Percentiles rank a stretch among this genome's conserved stretches.
Evolutionary conservation across 1,140 invertebrate species (phyloP).

Genomic region (Pteromalus puparum): DNA sequence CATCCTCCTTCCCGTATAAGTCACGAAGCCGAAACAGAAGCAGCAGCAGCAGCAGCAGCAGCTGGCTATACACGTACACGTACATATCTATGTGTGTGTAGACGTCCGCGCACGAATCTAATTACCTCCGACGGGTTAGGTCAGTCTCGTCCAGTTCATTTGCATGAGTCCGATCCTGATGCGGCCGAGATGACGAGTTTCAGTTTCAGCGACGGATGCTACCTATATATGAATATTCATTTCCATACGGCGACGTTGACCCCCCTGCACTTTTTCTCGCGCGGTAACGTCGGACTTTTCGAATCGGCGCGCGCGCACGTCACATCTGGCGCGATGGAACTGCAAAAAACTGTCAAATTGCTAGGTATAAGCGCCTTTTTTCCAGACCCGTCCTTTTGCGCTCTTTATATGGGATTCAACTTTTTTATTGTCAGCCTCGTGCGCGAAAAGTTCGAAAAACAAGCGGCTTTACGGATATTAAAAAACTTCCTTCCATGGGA

Average conservation of each 20-base stretch:
- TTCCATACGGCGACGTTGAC: background rate
- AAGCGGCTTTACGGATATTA: background rate
- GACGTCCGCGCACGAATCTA: constrained; percentile 51
- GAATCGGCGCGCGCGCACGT: constrained; percentile 10
- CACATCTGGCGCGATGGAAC: constrained; percentile 11
- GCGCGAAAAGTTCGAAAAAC: background rate
- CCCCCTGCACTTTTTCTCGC: background rate
- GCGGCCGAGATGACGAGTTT: constrained; percentile 55
- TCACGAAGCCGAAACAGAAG: background rate
- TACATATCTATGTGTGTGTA: background rate
- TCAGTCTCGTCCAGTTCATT: constrained; percentile 55
- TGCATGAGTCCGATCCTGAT: constrained; percentile 53
- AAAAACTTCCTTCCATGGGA: background rate
- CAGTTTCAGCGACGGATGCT: constrained; percentile 46
- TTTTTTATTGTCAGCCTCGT: background rate
- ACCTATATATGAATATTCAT: constrained; percentile 57
- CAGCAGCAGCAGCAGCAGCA: background rate
- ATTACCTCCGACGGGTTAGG: constrained; percentile 54
- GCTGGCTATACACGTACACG: background rate
- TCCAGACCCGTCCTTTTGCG: background rate
- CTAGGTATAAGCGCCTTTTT: background rate
- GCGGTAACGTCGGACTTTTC: constrained; percentile 7
- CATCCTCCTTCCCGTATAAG: background rate
- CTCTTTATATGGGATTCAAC: background rate
- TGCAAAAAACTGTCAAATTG: background rate